These are phyloP conservation scores for Tiliacea citrago DNA, from an alignment of 2,888 invertebrate genomes.

Conservation along the genomic window DNA sequence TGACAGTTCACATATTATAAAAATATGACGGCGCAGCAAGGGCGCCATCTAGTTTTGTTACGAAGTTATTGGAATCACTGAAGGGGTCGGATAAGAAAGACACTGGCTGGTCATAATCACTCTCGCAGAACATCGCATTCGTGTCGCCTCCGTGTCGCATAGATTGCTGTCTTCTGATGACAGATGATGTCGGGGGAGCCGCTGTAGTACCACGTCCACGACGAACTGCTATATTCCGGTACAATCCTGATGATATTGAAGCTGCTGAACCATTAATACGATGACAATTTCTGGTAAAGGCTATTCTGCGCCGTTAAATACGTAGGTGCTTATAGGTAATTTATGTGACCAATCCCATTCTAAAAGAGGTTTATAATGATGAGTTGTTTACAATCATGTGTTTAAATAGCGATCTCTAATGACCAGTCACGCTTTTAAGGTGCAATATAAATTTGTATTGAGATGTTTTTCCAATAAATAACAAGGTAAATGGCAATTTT, in stretches of 20 bases:
- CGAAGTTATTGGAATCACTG: neutral
- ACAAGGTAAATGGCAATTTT: neutral
- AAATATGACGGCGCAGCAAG: neutral
- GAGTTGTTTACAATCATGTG: neutral
- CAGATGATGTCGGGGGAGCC: no score
- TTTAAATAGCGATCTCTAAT: neutral
- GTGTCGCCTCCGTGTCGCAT: no score
- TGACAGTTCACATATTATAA: no score
- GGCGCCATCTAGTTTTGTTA: neutral
- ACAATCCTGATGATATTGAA: neutral
- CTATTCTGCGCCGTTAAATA: neutral
- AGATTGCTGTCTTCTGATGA: no score
- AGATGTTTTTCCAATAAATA: neutral
- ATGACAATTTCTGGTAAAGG: neutral
- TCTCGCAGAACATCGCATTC: neutral
- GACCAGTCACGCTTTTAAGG: neutral
- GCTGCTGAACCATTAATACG: neutral
- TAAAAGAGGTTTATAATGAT: no score
- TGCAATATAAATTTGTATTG: neutral
- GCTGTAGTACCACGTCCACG: neutral
- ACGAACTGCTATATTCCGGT: neutral
- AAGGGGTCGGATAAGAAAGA: neutral
- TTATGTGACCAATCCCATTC: no score
- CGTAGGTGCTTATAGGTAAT: no score
- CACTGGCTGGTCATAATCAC: neutral